phyloP scores from a whole-genome alignment of 2,888 invertebrate genomes.

The Physocephala rufipes region DNA sequence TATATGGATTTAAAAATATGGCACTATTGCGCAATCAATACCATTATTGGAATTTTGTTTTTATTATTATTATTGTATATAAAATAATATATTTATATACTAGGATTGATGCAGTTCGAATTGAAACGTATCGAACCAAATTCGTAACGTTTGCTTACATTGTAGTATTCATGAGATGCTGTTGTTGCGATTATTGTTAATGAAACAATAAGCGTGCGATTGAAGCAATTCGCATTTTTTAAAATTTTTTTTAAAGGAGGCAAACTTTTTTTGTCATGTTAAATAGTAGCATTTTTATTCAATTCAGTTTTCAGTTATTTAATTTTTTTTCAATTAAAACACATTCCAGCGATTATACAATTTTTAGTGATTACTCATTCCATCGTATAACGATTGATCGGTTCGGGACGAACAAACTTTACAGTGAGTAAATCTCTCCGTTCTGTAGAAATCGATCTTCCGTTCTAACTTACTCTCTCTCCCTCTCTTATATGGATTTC shows the following conservation, averaged over 20 bases:
- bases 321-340: too few species aligned
- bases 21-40: conserved; percentile 25
- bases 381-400: too few species aligned
- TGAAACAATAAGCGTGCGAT: background rate
- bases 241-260: background rate
- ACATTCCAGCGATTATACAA: too few species aligned
- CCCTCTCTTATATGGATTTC: conserved; percentile 1
- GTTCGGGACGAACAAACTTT: too few species aligned
- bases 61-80: conserved; percentile 26
- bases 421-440: background rate
- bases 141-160: background rate
- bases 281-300: too few species aligned
- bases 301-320: too few species aligned
- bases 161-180: conserved; percentile 9
- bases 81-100: too few species aligned
- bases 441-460: background rate
- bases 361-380: too few species aligned
- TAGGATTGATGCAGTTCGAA: background rate
- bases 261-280: background rate
- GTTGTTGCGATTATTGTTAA: conserved; percentile 22
- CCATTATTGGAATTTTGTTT: conserved; percentile 37
- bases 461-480: background rate
- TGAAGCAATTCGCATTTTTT: conserved; percentile 2
- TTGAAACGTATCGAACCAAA: background rate
- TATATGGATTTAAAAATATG: conserved; percentile 10